phyloP scores from a whole-genome alignment of 2,888 invertebrate genomes.

The Orthosia incerta region DNA sequence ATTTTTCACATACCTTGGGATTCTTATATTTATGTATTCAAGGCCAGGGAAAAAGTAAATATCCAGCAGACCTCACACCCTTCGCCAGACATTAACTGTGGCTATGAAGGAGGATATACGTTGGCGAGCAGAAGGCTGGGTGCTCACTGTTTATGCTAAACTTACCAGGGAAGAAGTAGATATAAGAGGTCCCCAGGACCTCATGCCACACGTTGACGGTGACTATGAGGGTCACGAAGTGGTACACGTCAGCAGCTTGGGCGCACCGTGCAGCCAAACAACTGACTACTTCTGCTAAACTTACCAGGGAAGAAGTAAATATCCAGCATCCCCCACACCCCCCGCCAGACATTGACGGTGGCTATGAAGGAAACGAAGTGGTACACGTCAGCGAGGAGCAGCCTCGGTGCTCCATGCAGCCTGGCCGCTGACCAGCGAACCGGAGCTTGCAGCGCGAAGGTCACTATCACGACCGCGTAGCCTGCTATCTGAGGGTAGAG shows the following conservation, averaged over 20 bases:
- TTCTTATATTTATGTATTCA: no score
- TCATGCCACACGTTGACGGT: background rate
- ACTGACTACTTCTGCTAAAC: constrained; percentile 71
- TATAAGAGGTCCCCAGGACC: constrained; percentile 93
- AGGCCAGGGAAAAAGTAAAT: background rate
- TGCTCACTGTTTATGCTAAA: constrained; percentile 58
- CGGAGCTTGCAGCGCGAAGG: constrained; percentile 94
- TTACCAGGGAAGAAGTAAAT: constrained; percentile 94
- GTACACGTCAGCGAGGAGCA: constrained; percentile 94
- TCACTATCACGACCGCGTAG: constrained; percentile 93
- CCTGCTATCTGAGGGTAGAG: constrained; percentile 92
- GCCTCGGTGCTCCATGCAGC: constrained; percentile 92
- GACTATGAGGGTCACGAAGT: background rate
- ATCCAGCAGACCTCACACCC: background rate
- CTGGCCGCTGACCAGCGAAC: constrained; percentile 93
- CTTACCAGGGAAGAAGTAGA: constrained; percentile 95
- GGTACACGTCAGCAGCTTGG: background rate
- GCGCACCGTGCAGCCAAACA: background rate
- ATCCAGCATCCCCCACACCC: constrained; percentile 96
- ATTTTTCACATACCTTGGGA: no score
- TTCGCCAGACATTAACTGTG: background rate
- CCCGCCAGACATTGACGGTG: constrained; percentile 97
- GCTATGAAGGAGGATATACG: background rate
- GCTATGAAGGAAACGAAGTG: constrained; percentile 94
- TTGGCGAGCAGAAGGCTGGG: background rate